Percentiles rank a stretch among this genome's conserved stretches.
Evolutionary conservation across 1,140 invertebrate species (phyloP).

Genomic region (Frieseomelitta varia): DNA sequence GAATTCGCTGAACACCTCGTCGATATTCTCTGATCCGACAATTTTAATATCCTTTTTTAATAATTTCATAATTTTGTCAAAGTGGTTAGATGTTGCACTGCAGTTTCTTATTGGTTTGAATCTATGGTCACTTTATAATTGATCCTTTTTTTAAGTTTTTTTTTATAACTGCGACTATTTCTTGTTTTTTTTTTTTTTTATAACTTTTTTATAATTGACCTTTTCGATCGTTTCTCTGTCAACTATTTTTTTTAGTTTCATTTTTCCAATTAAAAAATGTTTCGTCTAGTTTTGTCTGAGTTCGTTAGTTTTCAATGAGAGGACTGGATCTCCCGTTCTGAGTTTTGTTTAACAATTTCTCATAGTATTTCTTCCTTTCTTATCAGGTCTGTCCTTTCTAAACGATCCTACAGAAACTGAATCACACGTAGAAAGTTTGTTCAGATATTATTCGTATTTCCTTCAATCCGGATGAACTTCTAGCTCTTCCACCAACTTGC

Average conservation of each 20-base stretch:
- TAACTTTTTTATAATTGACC: too few species aligned
- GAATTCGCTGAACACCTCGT: neutral
- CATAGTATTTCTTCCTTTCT: neutral
- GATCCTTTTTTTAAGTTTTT: too few species aligned
- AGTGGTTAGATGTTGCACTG: neutral
- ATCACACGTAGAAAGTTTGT: neutral
- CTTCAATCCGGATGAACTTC: neutral
- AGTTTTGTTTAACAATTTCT: neutral
- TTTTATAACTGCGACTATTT: too few species aligned
- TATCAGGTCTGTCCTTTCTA: neutral
- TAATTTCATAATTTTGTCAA: too few species aligned
- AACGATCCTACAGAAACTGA: neutral
- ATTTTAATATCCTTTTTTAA: too few species aligned
- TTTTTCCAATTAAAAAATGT: too few species aligned
- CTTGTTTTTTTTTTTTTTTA: too few species aligned
- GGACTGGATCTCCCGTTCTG: neutral
- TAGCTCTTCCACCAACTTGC: neutral
- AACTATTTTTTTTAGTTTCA: too few species aligned
- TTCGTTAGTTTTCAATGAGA: too few species aligned
- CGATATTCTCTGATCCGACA: neutral
- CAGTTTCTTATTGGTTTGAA: neutral
- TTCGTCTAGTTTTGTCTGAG: too few species aligned
- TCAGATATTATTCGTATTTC: slow-evolving; percentile 12
- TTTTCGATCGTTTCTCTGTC: too few species aligned
- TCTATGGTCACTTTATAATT: neutral